These are phyloP conservation scores for Folsomia candida DNA, from an alignment of 2,888 invertebrate species.

Conservation along the genomic window DNA sequence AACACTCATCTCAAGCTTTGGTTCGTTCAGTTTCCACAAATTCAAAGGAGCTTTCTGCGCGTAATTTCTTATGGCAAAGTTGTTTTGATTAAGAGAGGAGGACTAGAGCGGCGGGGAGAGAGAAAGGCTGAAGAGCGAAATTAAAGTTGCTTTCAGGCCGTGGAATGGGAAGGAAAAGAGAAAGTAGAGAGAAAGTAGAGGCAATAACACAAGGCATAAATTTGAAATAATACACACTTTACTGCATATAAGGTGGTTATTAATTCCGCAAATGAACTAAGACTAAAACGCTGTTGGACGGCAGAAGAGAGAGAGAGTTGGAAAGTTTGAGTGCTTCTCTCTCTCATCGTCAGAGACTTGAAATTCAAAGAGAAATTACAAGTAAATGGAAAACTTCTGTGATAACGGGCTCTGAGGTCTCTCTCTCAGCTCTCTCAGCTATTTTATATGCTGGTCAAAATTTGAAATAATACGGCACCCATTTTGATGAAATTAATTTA, in stretches of 20 bases:
- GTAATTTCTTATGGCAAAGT: not conserved
- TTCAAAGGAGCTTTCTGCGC: not conserved
- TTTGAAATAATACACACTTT: not conserved
- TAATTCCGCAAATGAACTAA: not conserved
- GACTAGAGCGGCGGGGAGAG: no score
- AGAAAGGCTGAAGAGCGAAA: not conserved
- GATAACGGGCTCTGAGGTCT: no score
- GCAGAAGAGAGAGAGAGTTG: not conserved
- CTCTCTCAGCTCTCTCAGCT: no score
- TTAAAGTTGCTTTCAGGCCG: not conserved
- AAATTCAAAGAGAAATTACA: constrained; percentile 18
- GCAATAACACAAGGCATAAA: no score
- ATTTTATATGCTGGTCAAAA: no score
- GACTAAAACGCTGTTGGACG: not conserved
- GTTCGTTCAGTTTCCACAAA: not conserved
- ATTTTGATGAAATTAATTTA: no score
- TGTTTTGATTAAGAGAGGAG: not conserved
- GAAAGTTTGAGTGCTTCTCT: not conserved
- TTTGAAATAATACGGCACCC: no score
- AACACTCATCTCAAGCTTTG: not conserved
- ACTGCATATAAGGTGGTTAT: not conserved
- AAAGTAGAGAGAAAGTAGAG: not conserved
- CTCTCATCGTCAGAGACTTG: not conserved
- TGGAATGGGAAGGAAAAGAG: not conserved
- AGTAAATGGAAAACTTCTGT: constrained; percentile 35